Base-by-base conservation (phyloP, 2,797 vertebrate genomes). In the Poeciliopsis infans region DNA sequence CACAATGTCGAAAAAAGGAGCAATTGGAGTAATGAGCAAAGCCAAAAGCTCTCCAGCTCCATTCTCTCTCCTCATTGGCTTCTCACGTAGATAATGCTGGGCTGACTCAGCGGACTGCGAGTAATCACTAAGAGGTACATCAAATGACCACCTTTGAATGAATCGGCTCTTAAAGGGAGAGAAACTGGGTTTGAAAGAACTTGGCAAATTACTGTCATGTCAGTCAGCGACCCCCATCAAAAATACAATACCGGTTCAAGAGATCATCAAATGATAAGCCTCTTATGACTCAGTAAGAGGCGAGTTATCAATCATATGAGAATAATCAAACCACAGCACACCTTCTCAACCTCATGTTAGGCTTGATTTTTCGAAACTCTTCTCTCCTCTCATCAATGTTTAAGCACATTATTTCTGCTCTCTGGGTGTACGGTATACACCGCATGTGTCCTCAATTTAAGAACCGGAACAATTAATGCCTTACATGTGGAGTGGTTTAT, bases 31-130 rank as follows among this genome's bases (percentile, higher is more conserved):
- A 61, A 76, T 39, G 39, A 31, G 73, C 33, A 5, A 49, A 11
- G 43, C 73, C 7, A 31, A 68, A 28, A 82, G 66, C 66, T 69
- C 66, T 41, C 41, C 10, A n/a, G 75, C 11, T 25, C 72, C 70
- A 78, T 77, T 79, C 59, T 70, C 71, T 78, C 25, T 39, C 16
- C 7, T 76, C 64, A 79, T 25, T 55, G 28, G 33, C 36, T n/a
- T 43, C 66, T 70, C 16, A 16, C 74, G 53, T 1, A 57, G 5
- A 7, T 25, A 64, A 71, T 53, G 53, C 69, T 41, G 45, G 49
- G 18, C 15, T 72, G 28, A 75, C 43, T 51, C 49, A 81, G 72
- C 75, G 45, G 70, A n/a, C 7, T 49, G 36, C 69, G 2, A 76
- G 73, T 81, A 64, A 72, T 53, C 2, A 15, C 33, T 70, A 77